These are phyloP conservation scores for Tinea trinotella DNA, from an alignment of 2,888 invertebrate genomes.

Conservation along the genomic window DNA sequence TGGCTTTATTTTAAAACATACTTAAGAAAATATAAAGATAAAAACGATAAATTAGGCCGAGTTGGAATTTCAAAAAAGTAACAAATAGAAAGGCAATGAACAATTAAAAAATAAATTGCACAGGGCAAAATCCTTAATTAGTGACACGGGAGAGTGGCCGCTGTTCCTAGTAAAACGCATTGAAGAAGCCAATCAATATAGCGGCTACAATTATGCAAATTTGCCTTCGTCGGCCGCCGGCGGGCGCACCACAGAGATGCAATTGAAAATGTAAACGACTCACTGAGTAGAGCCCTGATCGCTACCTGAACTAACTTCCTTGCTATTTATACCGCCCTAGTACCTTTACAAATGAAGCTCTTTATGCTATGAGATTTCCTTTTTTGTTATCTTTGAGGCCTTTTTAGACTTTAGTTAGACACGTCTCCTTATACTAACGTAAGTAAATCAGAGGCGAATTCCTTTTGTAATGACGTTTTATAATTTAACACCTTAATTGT, in stretches of 20 bases:
- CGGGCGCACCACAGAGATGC: neutral
- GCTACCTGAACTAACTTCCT: conserved; percentile 14
- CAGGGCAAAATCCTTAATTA: neutral
- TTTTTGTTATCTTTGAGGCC: too few relatives aligned
- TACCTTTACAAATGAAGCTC: neutral
- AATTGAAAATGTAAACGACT: conserved; percentile 56
- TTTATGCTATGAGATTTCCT: too few relatives aligned
- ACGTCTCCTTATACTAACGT: too few relatives aligned
- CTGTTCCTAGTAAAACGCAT: conserved; percentile 25
- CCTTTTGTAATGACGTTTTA: too few relatives aligned
- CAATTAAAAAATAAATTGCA: neutral
- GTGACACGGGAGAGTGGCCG: conserved; percentile 19
- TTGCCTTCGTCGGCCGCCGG: conserved; percentile 46
- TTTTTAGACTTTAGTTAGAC: too few relatives aligned
- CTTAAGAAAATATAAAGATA: too few relatives aligned
- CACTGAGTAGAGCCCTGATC: neutral
- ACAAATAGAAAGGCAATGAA: neutral
- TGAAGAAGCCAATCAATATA: conserved; percentile 56
- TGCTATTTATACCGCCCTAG: neutral
- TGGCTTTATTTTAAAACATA: too few relatives aligned
- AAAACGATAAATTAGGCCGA: too few relatives aligned
- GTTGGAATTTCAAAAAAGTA: too few relatives aligned
- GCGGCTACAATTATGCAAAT: conserved; percentile 67
- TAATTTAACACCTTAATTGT: too few relatives aligned
- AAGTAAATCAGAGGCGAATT: too few relatives aligned